These are phyloP conservation scores for Vombatus ursinus DNA, from an alignment of 2,113 vertebrate species.

Conservation along the genomic window DNA sequence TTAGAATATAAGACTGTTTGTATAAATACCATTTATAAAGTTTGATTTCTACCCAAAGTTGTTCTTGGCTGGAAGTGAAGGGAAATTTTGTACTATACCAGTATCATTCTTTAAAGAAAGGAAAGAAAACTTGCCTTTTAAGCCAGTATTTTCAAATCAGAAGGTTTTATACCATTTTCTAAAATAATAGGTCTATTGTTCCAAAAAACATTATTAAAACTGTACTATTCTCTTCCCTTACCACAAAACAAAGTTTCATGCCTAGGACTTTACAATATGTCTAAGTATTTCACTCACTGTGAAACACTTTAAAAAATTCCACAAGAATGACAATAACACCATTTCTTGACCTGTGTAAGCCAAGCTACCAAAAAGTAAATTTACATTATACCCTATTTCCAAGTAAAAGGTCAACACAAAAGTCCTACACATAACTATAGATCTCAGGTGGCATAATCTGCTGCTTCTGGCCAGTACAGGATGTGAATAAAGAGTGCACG, in stretches of 20 bases:
- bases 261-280: slow-evolving; percentile 38
- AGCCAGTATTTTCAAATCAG: background rate
- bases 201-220: slow-evolving; percentile 36
- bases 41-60: slow-evolving; percentile 44
- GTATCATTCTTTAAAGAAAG: slow-evolving; percentile 37
- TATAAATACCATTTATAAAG: slow-evolving; percentile 43
- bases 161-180: background rate
- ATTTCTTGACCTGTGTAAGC: background rate
- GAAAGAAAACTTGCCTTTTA: background rate
- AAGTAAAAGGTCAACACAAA: background rate
- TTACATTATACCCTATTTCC: background rate
- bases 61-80: slow-evolving; percentile 44
- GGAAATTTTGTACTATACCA: background rate
- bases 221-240: slow-evolving; percentile 7
- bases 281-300: slow-evolving; percentile 13
- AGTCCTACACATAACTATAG: fast-evolving
- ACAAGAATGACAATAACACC: slow-evolving; percentile 14
- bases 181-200: background rate
- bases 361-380: background rate
- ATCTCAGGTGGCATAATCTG: slow-evolving; percentile 26
- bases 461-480: background rate
- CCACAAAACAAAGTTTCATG: slow-evolving; percentile 12
- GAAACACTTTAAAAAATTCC: slow-evolving; percentile 19
- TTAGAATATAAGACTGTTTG: background rate
- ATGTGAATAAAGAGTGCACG: background rate